phyloP scores from a whole-genome alignment of 1,140 invertebrate species.

The Brachionus manjavacas region DNA sequence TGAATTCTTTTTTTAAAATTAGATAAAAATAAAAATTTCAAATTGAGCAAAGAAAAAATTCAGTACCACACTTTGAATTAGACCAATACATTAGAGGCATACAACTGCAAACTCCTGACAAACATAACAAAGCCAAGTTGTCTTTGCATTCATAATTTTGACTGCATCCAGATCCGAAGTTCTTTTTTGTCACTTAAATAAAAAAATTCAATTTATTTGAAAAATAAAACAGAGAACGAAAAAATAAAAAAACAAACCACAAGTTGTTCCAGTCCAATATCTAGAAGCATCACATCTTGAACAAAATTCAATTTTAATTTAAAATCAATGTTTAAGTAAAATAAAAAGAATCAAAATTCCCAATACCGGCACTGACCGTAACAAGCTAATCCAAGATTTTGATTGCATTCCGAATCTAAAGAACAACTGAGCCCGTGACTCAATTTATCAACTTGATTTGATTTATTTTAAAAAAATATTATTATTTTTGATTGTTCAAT shows the following conservation, averaged over 20 bases:
- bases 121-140: neutral
- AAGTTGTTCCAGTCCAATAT: neutral
- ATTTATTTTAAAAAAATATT: neutral
- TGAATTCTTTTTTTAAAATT: neutral
- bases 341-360: neutral
- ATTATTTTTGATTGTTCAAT: neutral
- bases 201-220: no score
- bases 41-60: neutral
- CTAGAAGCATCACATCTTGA: neutral
- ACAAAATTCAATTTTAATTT: neutral
- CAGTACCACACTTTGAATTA: neutral
- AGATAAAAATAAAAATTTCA: neutral
- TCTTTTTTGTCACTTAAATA: neutral
- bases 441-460: neutral
- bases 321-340: neutral
- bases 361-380: neutral
- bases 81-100: conserved; percentile 26
- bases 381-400: neutral
- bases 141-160: neutral
- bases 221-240: neutral
- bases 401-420: neutral
- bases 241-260: neutral
- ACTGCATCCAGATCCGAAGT: neutral
- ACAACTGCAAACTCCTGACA: neutral
- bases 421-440: neutral